These are phyloP conservation scores for Synergus japonicus DNA, from an alignment of 2,888 invertebrate genomes.

Conservation along the genomic window DNA sequence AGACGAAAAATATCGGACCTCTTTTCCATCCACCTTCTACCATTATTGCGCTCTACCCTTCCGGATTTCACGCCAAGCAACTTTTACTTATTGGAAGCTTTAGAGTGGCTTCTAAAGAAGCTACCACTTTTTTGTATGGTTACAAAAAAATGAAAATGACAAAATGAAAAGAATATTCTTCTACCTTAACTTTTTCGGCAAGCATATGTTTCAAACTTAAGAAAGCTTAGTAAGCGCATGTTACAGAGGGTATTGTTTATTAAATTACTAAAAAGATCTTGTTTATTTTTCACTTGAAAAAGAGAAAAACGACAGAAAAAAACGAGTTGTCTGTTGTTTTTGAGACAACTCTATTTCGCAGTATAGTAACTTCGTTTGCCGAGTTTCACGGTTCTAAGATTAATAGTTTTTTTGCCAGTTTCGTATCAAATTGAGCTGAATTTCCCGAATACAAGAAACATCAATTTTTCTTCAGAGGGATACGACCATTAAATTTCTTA, in stretches of 20 bases:
- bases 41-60: not conserved
- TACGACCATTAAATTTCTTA: not conserved
- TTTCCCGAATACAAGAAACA: not conserved
- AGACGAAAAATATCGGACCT: conserved; percentile 23
- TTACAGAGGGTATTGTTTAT: not conserved
- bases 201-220: not conserved
- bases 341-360: not conserved
- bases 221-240: not conserved
- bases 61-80: conserved; percentile 5
- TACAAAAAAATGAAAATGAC: not conserved
- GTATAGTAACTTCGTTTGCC: not conserved
- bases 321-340: not conserved
- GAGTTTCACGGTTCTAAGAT: conserved; percentile 5
- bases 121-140: conserved; percentile 4
- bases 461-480: not conserved
- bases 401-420: not conserved
- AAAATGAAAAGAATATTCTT: not conserved
- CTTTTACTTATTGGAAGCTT: conserved; percentile 25
- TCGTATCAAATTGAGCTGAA: not conserved
- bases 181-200: not conserved
- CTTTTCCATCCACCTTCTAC: conserved; percentile 1
- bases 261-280: not conserved
- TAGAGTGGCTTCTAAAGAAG: conserved; percentile 18
- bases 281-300: not conserved
- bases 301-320: not conserved